A percentile compares a stretch with the other conserved stretches of the same genome.
phyloP scores from a whole-genome alignment of 92 coral and sea anemone species.

The Actinostola sp. region DNA sequence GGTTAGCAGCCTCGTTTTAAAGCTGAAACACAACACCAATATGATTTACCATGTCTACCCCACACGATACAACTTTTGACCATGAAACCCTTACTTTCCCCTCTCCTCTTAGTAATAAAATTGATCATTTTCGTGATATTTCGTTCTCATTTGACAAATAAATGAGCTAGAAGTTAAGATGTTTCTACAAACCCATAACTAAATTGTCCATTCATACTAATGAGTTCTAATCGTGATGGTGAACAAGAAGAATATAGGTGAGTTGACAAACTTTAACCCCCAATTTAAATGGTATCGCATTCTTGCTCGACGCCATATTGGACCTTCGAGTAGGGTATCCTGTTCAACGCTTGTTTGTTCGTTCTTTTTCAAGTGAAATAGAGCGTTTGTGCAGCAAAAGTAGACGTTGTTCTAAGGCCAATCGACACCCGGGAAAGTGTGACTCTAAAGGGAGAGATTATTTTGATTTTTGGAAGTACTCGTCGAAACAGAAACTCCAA shows the following conservation, averaged over 20 bases:
- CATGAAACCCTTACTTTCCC: too few relatives aligned
- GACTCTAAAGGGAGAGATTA: neutral
- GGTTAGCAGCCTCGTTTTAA: too few relatives aligned
- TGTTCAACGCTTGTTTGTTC: neutral
- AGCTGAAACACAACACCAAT: too few relatives aligned
- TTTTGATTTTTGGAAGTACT: neutral
- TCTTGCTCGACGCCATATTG: slow-evolving; percentile 2
- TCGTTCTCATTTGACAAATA: too few relatives aligned
- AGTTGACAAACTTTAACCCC: neutral
- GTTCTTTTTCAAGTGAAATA: neutral
- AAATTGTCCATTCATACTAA: neutral
- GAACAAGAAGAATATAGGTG: neutral
- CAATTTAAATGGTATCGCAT: neutral
- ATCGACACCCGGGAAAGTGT: slow-evolving; percentile 1
- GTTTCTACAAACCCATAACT: too few relatives aligned
- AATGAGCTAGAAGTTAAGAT: too few relatives aligned
- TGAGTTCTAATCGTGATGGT: neutral
- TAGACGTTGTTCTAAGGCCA: neutral
- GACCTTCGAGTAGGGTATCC: neutral
- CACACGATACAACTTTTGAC: too few relatives aligned
- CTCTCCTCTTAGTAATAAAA: too few relatives aligned
- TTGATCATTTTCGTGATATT: too few relatives aligned
- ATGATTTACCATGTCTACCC: too few relatives aligned
- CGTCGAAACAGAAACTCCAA: neutral
- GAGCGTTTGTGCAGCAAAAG: neutral